Base-by-base conservation (phyloP, 1,140 invertebrate species). In the Neuroterus valhalla region DNA sequence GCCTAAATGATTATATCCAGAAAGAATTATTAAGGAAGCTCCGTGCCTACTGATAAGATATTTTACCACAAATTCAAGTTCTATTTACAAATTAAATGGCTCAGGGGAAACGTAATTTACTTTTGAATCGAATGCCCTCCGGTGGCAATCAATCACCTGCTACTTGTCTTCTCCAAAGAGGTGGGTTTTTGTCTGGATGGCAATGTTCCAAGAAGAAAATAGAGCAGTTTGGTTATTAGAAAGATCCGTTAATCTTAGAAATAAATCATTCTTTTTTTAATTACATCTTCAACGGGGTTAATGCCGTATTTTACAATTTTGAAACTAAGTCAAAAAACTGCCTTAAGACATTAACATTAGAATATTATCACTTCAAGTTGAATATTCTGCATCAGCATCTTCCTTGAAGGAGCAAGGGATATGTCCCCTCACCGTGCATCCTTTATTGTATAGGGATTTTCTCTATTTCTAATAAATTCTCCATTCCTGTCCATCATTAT, bases 401-500 rank as follows among this genome's bases (percentile, higher is more conserved):
- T 62, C 52, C 52, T 62, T 62, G 14, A 62, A 62, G 52, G 52
- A 62, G 31, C 26, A n/a, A 62, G 52, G n/a, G 52, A 26, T 62
- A 62, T 62, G 52, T 62, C 31, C 52, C 23, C 52, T 26, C 52
- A 26, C 21, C 23, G 52, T 62, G 8, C 4, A 31, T 31, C 31
- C 8, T 6, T 38, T 38, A n/a, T n/a, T n/a, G n/a, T n/a, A n/a
- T n/a, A n/a, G n/a, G n/a, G n/a, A n/a, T n/a, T n/a, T n/a, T n/a
- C n/a, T n/a, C n/a, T n/a, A n/a, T n/a, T n/a, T n/a, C n/a, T n/a
- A n/a, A n/a, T n/a, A n/a, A n/a, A n/a, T n/a, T n/a, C n/a, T n/a
- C n/a, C n/a, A n/a, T n/a, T n/a, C n/a, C n/a, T n/a, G n/a, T n/a
- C n/a, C n/a, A n/a, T n/a, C n/a, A n/a, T n/a, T n/a, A n/a, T n/a